Evolutionary conservation across 2,797 vertebrate genomes (phyloP).

Genomic region (Malacoraja senta): DNA sequence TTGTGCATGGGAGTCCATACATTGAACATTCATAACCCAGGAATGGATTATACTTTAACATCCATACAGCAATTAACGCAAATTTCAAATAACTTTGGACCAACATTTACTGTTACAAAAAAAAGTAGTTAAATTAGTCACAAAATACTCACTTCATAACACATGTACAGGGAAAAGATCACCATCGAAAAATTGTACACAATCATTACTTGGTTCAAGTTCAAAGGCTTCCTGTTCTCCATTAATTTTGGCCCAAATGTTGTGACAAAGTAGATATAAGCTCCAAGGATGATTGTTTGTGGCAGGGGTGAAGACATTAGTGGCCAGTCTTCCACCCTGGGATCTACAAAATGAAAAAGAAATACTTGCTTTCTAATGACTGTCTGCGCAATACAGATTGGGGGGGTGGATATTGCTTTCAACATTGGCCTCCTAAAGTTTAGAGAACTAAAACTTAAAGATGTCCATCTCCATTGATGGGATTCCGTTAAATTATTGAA

Average conservation of each 20-base stretch:
- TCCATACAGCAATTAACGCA: not conserved
- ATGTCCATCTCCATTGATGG: too few species aligned
- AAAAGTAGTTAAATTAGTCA: not conserved
- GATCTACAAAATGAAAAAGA: conserved; percentile 54
- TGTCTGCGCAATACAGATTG: not conserved
- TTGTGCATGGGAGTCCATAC: too few species aligned
- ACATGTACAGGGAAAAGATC: conserved; percentile 84
- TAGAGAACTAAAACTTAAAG: not conserved
- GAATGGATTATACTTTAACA: not conserved
- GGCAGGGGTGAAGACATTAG: conserved; percentile 86
- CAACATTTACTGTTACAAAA: not conserved
- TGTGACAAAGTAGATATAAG: conserved; percentile 83
- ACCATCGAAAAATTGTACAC: conserved; percentile 85
- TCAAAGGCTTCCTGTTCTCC: conserved; percentile 88
- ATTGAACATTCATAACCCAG: too few species aligned
- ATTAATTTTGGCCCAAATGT: conserved; percentile 84
- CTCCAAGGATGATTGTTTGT: conserved; percentile 71
- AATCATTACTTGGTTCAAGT: conserved; percentile 74
- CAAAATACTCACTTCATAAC: conserved; percentile 74
- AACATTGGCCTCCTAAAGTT: not conserved
- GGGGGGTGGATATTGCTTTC: not conserved
- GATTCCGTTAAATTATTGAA: too few species aligned
- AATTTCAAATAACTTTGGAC: not conserved
- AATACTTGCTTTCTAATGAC: not conserved
- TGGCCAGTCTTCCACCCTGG: conserved; percentile 71